A percentile compares a stretch with the other conserved stretches of the same genome.
Evolutionary conservation across 37 sponge, comb jelly and placozoan species (phyloP).

Genomic region (Diacarnus erythraeanus): DNA sequence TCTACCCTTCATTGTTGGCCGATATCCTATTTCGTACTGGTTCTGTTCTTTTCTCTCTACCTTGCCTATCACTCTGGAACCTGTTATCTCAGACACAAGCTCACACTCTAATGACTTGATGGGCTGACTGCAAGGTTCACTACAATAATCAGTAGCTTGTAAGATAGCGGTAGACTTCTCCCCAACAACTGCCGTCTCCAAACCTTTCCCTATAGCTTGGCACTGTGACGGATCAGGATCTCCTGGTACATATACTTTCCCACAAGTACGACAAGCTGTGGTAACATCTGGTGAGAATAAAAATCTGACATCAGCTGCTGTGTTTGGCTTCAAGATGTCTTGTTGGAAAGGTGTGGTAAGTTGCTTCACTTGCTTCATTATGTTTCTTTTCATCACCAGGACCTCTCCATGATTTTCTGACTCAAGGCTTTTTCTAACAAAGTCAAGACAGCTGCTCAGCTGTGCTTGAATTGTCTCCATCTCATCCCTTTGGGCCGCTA

Average conservation of each 20-base stretch:
- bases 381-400: neutral
- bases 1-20: conserved; percentile 1
- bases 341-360: neutral
- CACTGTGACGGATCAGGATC: neutral
- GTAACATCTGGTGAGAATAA: neutral
- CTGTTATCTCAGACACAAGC: neutral
- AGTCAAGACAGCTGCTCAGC: conserved; percentile 12
- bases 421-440: neutral
- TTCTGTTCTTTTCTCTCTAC: neutral
- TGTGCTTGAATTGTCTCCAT: neutral
- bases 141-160: too few relatives aligned
- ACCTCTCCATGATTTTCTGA: conserved; percentile 4
- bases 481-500: neutral
- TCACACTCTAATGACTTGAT: neutral
- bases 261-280: neutral
- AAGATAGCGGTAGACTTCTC: neutral
- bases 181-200: neutral
- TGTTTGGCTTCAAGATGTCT: too few relatives aligned
- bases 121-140: neutral
- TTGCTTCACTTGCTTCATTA: neutral
- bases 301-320: neutral
- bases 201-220: neutral
- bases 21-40: conserved; percentile 16
- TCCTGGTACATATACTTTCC: neutral
- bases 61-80: neutral